Conservation (phyloP, 64 coral and sea anemone genomes). For the Montipora efflorescens region DNA sequence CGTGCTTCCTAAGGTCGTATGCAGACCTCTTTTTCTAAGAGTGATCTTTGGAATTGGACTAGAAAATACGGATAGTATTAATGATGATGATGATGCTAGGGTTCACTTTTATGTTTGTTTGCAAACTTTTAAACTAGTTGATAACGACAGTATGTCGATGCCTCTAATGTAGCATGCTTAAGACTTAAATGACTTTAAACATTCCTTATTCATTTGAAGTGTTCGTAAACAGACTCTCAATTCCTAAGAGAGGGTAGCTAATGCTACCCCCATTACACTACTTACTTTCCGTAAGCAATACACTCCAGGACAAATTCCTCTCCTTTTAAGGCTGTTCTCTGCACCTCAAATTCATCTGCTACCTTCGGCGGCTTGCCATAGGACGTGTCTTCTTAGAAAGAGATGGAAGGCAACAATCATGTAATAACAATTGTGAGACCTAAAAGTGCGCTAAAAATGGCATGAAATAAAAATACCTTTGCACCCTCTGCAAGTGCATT, state of each 20-base stretch:
- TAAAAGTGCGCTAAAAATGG: too few species aligned
- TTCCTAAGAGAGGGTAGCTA: background rate
- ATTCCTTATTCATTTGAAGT: too few species aligned
- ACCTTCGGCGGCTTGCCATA: slow-evolving; percentile 68
- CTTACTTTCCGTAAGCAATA: slow-evolving; percentile 93
- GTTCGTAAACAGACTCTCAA: too few species aligned
- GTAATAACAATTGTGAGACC: background rate
- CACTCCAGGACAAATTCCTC: slow-evolving; percentile 85
- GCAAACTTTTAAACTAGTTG: too few species aligned
- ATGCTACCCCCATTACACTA: background rate
- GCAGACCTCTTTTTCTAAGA: slow-evolving; percentile 73
- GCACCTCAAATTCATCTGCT: slow-evolving; percentile 54
- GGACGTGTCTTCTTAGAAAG: slow-evolving; percentile 5
- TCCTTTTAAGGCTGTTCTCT: slow-evolving; percentile 76
- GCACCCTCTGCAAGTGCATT: too few species aligned
- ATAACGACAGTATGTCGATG: too few species aligned
- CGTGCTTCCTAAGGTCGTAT: slow-evolving; percentile 65
- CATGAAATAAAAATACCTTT: too few species aligned
- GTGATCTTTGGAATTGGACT: slow-evolving; percentile 86
- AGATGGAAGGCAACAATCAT: background rate
- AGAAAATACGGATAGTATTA: background rate
- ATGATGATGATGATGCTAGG: background rate
- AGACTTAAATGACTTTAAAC: too few species aligned
- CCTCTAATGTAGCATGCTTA: too few species aligned
- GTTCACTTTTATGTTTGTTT: background rate